Evolutionary conservation across 1,140 invertebrate genomes (phyloP), one percentile per base, ranked within the genome.

Genomic region (Neomicropteryx cornuta): DNA sequence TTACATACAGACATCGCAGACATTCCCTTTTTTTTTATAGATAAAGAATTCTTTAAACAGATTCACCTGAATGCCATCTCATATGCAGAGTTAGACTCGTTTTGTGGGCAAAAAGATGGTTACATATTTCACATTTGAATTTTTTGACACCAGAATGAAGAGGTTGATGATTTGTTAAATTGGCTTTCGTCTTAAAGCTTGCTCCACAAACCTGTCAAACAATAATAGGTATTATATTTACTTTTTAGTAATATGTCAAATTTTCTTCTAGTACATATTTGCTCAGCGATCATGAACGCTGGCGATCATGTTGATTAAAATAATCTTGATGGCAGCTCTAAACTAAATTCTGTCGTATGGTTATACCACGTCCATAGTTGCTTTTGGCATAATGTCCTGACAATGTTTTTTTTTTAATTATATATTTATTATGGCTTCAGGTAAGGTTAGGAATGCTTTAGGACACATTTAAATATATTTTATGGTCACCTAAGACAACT

Each of bases 101-200:
- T 61, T 81, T 83, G 51, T 83, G 79, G 2, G 78, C 70, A 55
- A 83, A 84, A 37, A 67, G 72, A 48, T 87, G 83, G 6, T 76
- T 77, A 56, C 87, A 91, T 33, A 83, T 71, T 40, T 79, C 73
- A 49, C 86, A 88, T 16, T 70, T 64, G 56, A 79, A 84, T 50
- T 75, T 79, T 50, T 81, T 83, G 34, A 82, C 74, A 3, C 78
- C 79, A 0, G 73, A 73, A 46, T 84, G 81, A 3, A 76, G 73
- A 4, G 71, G 62, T 42, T 73, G 68, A 56, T 85, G 82, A 58
- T 79, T 81, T 6, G 78, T 49, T 17, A 84, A 53, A 55, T 81
- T 81, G 0, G 79, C 70, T 43, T 78, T 77, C 0, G 80, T 80
- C 53, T 83, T 82, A 53, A 86, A 86, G 31, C 66, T 67, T 2